A percentile compares a stretch with the other conserved stretches of the same genome.
Evolutionary conservation across 2,888 invertebrate genomes (phyloP).

Genomic region (Coremacera marginata): DNA sequence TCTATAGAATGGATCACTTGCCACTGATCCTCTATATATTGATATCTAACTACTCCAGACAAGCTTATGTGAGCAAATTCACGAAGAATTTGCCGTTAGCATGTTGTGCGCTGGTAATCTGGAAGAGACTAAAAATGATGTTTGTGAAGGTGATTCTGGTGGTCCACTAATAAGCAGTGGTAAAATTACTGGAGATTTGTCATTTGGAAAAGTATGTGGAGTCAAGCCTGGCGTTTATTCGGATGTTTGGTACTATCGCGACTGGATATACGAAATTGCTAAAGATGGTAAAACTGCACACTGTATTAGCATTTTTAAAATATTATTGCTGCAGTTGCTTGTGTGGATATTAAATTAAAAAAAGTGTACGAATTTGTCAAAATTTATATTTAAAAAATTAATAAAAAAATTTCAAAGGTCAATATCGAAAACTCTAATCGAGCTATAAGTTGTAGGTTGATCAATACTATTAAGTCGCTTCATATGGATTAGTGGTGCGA

Average conservation of each 20-base stretch:
- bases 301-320: no score
- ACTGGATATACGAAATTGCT: conserved; percentile 1
- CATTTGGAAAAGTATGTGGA: conserved; percentile 17
- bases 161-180: conserved; percentile 48
- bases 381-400: no score
- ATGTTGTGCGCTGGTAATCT: background rate
- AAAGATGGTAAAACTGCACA: no score
- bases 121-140: conserved; percentile 3
- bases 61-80: background rate
- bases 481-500: no score
- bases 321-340: no score
- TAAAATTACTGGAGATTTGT: conserved; percentile 44
- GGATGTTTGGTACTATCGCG: conserved; percentile 16
- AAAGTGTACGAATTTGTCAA: no score
- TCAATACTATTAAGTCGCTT: no score
- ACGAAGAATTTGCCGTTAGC: no score
- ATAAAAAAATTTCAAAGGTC: no score
- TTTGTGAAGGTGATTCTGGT: conserved; percentile 48
- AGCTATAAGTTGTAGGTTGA: no score
- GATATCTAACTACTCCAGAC: conserved; percentile 26
- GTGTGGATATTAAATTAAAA: no score
- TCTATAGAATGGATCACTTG: conserved; percentile 43
- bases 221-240: conserved; percentile 10
- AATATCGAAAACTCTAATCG: no score
- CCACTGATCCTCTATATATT: conserved; percentile 41